Evolutionary conservation across 2,888 invertebrate genomes (phyloP), one percentile per base, ranked within the genome.

Genomic region (Tipula vernalis): DNA sequence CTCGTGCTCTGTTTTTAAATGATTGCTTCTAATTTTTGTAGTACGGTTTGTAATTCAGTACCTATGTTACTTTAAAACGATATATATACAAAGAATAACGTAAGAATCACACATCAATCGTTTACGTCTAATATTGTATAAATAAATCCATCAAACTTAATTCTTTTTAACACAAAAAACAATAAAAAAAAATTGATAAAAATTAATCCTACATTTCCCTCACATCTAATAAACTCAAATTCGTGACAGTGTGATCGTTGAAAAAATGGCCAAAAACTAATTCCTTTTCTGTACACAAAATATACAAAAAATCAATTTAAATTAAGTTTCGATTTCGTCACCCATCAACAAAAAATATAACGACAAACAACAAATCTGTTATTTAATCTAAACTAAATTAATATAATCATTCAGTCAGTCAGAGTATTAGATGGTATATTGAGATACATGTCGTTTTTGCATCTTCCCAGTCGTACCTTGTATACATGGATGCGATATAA

Each of bases 241-340:
- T 71, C 6, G 18, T 71, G 71, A 71, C 71, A 71, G 71, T 71
- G 28, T 28, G 71, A 71, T 71, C 71, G 71, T 71, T 10, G 71
- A 18, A 71, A 15, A 51, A 51, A 15, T 57, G 15, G 51, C 51
- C 51, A 57, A 57, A 15, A 57, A 57, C 51, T 57, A 57, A 57
- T 57, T 15, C 51, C 51, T 28, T n/a, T 57, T 57, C 15, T 15
- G 15, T 57, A 57, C n/a, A 57, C 51, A 57, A 15, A 57, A 44
- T 4, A 6, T 15, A 57, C 8, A 57, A 4, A 57, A 15, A 57
- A 86, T 83, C 86, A 86, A 86, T 86, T 86, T 83, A 83, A 86
- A 83, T 86, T 83, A 86, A 86, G 83, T 86, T 71, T 41, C 41
- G 44, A 83, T 86, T 86, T 86, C 83, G 86, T 86, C 86, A 86